Evolutionary conservation across 1,140 invertebrate species (phyloP), one percentile per base, ranked within the genome.

Genomic region (Drosophila pseudoobscura): DNA sequence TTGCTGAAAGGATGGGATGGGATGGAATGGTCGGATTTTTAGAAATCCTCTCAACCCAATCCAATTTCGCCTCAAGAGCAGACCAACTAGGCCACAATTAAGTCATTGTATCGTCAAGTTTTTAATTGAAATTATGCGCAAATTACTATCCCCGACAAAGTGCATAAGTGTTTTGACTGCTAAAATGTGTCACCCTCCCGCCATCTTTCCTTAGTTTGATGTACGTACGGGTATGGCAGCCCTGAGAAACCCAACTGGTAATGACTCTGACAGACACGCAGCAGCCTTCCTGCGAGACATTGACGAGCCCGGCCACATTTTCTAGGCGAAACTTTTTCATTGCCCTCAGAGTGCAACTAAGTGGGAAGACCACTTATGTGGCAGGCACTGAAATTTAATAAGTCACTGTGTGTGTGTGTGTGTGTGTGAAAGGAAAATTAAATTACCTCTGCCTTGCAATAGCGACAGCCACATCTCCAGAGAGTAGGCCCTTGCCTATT

Each of bases 241-340:
- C 35, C 11, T 5, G 35, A 39, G 11, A 4, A 13, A 13, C 35
- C 11, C 31, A 53, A 39, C 35, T 58, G 54, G 45, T 72, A 73
- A 73, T 51, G 58, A 51, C 70, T 52, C 51, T 41, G 68, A 35
- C 70, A 45, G 52, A 52, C 52, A 69, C 46, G 43, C 54, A 50
- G 43, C 59, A 39, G 44, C 64, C 41, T 70, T 69, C 44, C 50
- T 51, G 54, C 46, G 65, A 59, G 31, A 31, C 68, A 60, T 44
- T 73, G 70, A 73, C 39, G 57, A 51, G 45, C 46, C 45, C 31
- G 53, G 46, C 45, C 70, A 29, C 59, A 61, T 43, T 69, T 69
- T 57, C 63, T 20, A 22, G 24, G 71, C 26, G n/a, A 74, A 74
- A 74, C 47, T 74, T 73, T 68, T 74, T 74, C 70, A 65, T 74